Evolutionary conservation across 1,140 invertebrate species (phyloP), one percentile per base, ranked within the genome.

Genomic region (Euwallacea similis): DNA sequence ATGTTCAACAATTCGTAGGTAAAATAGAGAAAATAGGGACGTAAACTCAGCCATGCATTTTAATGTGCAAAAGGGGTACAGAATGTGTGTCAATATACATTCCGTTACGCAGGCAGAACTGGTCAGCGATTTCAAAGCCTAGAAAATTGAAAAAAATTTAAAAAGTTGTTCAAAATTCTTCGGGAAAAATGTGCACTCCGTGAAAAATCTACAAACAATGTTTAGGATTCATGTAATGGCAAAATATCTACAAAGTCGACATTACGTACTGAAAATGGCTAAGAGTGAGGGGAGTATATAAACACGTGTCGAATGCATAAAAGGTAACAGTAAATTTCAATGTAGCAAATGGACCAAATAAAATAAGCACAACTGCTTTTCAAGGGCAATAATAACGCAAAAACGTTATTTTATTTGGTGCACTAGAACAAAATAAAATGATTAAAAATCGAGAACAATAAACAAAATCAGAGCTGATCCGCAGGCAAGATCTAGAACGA

Each of bases 401-500:
- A 60, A 41, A 11, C 7, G 43, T 59, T 65, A 66, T 71, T 71
- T 66, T 65, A 71, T 61, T 71, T 47, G 63, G 42, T 15, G 42
- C 15, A 21, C 13, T 59, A 13, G 21, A 33, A 33, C 21, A 33
- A 33, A 33, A 33, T 33, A 33, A 33, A 33, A 33, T 8, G 46
- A 70, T 50, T 50, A 56, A 62, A 64, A 66, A 71, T 66, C 54
- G 63, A 53, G 43, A 71, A 66, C 44, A 71, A 66, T 70, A 46
- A 70, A 65, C 50, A 66, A 66, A 71, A 66, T 60, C 16, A 44
- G 54, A 66, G 69, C 44, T 71, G 69, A 78, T 77, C 75, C 76
- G 70, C 75, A 81, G 77, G 79, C 80, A 80, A 74, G 79, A 79
- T 80, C 77, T 79, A 79, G 78, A 79, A 72, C 78, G 76, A 79